These are phyloP conservation scores for Caenorhabditis remanei DNA, from an alignment of 1,140 invertebrate species.

Conservation along the genomic window DNA sequence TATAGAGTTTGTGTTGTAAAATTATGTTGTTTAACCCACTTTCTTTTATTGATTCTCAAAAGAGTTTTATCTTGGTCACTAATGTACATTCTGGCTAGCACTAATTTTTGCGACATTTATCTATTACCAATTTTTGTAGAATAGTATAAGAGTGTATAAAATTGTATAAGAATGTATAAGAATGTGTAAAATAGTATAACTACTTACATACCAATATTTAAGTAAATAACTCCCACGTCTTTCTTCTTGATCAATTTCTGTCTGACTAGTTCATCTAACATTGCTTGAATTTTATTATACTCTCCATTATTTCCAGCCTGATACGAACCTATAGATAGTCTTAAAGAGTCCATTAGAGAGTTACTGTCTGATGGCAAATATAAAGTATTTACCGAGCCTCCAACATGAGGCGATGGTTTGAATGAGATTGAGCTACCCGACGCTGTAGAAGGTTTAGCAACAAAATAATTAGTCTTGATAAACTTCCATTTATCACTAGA, in stretches of 20 bases:
- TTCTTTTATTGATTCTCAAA: background rate
- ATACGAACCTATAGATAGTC: constrained; percentile 60
- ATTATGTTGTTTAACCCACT: constrained; percentile 17
- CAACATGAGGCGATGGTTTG: no score
- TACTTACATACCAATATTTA: constrained; percentile 65
- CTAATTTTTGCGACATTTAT: background rate
- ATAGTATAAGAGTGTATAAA: constrained; percentile 55
- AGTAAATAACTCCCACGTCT: constrained; percentile 61
- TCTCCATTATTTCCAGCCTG: constrained; percentile 62
- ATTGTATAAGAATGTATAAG: constrained; percentile 43
- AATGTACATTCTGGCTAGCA: constrained; percentile 1
- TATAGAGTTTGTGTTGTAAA: constrained; percentile 45
- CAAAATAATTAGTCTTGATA: constrained; percentile 64
- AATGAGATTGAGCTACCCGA: constrained; percentile 58
- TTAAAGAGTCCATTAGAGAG: constrained; percentile 59
- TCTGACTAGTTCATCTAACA: constrained; percentile 65
- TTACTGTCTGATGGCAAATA: constrained; percentile 60
- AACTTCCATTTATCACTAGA: constrained; percentile 67
- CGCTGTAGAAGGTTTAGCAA: constrained; percentile 47
- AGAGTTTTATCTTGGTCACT: background rate
- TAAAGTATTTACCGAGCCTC: background rate
- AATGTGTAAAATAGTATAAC: constrained; percentile 28
- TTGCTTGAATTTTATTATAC: constrained; percentile 64
- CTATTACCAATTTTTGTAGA: background rate
- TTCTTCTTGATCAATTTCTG: constrained; percentile 58